These are phyloP conservation scores for Ganaspis brasiliensis DNA, from an alignment of 2,888 invertebrate species.

Conservation along the genomic window DNA sequence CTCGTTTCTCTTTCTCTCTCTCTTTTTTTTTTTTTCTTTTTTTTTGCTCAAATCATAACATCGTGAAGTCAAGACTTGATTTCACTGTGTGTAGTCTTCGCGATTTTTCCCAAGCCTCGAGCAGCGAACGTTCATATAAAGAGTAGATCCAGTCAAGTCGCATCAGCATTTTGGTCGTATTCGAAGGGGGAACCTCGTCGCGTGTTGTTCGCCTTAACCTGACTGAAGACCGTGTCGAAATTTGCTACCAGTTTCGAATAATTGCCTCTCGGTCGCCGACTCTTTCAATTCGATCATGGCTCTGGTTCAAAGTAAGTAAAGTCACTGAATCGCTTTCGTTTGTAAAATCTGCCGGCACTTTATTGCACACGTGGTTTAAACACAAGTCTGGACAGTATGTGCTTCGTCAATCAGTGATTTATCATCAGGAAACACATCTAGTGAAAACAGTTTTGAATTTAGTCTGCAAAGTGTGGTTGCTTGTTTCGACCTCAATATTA, in stretches of 20 bases:
- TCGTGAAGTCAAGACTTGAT: conserved; percentile 9
- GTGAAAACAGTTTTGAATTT: conserved; percentile 1
- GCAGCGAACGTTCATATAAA: conserved; percentile 40
- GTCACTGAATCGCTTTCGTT: not conserved
- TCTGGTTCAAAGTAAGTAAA: conserved; percentile 19
- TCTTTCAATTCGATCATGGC: conserved; percentile 31
- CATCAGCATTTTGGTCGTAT: conserved; percentile 42
- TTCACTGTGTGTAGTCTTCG: conserved; percentile 3
- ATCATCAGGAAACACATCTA: not conserved
- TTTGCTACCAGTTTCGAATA: conserved; percentile 25
- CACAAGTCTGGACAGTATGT: not conserved
- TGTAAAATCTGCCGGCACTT: not conserved
- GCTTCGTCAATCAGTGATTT: conserved; percentile 12
- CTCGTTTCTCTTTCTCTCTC: conserved; percentile 6
- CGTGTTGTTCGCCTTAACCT: conserved; percentile 30
- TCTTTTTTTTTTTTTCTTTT: not conserved
- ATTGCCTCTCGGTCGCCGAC: not conserved
- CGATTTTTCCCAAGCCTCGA: conserved; percentile 7
- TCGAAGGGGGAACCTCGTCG: conserved; percentile 39
- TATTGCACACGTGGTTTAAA: conserved; percentile 8
- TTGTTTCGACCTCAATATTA: not conserved
- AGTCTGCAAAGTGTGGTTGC: not conserved
- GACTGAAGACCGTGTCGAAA: conserved; percentile 21
- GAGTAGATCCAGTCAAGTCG: conserved; percentile 25
- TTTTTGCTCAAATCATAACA: conserved; percentile 23